A percentile compares a stretch with the other conserved stretches of the same genome.
phyloP scores from a whole-genome alignment of 2,113 vertebrate species.

The Cynopterus brachyotis region DNA sequence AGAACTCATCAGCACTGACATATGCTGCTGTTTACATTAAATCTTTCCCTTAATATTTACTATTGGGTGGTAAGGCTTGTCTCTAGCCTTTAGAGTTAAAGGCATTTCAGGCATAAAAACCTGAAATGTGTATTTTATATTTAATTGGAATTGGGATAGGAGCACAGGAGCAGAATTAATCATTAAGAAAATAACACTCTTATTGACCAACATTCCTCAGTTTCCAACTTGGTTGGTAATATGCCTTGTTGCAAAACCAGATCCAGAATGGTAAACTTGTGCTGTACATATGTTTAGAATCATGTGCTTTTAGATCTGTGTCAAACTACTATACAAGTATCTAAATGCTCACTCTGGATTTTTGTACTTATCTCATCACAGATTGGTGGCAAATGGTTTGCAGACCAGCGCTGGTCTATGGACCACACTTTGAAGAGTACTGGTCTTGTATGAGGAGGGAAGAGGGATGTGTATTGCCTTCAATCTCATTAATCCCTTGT shows the following conservation, averaged over 20 bases:
- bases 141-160: constrained; percentile 79
- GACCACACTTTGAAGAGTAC: background rate
- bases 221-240: background rate
- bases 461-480: rapidly evolving
- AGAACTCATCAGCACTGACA: constrained; percentile 83
- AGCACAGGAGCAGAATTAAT: constrained; percentile 68
- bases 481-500: background rate
- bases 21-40: constrained; percentile 83
- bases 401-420: too few relatives aligned
- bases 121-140: constrained; percentile 80
- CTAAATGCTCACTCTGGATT: background rate
- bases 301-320: background rate
- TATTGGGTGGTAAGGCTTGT: constrained; percentile 78
- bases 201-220: background rate
- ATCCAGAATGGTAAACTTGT: background rate
- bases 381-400: background rate
- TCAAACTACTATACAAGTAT: background rate
- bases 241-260: background rate
- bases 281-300: background rate
- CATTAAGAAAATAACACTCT: constrained; percentile 71
- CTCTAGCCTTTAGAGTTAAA: constrained; percentile 80
- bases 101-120: constrained; percentile 69
- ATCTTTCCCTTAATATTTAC: constrained; percentile 85
- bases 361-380: background rate
- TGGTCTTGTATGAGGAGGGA: background rate